A percentile compares a stretch with the other conserved stretches of the same genome.
Conservation (phyloP, 2,113 vertebrate genomes). For the Gasterosteus nipponicus region DNA sequence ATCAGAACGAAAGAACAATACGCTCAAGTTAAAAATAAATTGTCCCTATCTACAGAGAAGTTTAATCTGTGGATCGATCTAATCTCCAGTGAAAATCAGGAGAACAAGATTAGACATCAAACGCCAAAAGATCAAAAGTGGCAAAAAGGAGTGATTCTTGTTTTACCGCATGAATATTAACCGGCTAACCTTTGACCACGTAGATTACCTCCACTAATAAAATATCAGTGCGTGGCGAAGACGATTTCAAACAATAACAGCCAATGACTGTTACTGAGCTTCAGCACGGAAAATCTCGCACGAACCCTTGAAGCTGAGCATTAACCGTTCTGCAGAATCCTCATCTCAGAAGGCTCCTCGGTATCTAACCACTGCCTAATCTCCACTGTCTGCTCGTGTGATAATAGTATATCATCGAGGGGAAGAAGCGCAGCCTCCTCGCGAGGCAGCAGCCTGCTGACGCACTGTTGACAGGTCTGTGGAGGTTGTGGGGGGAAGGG, state of each 20-base stretch:
- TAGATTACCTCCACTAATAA: conserved; percentile 9
- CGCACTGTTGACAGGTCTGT: conserved; percentile 53
- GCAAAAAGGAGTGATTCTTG: conserved; percentile 10
- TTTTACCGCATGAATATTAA: conserved; percentile 41
- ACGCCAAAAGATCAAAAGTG: conserved; percentile 30
- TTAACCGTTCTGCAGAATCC: conserved; percentile 11
- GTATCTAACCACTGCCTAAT: conserved; percentile 66
- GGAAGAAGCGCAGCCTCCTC: conserved; percentile 38
- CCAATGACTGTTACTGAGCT: conserved; percentile 25
- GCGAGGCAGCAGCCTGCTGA: conserved; percentile 29
- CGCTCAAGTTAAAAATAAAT: conserved; percentile 36
- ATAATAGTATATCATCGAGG: conserved; percentile 63
- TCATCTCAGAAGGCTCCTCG: conserved; percentile 43
- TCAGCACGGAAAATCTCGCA: conserved; percentile 22
- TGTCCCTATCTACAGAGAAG: conserved; percentile 23
- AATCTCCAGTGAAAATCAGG: conserved; percentile 27
- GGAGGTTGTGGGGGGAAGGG: conserved; percentile 27
- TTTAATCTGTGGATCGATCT: conserved; percentile 34
- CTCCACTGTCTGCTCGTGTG: conserved; percentile 48
- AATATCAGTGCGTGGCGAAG: conserved; percentile 7
- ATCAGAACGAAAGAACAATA: conserved; percentile 37
- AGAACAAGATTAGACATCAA: conserved; percentile 22
- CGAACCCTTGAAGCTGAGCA: conserved; percentile 17
- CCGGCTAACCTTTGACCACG: background rate
- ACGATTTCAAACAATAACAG: conserved; percentile 13